Conservation (phyloP, 1,140 invertebrate species). For the Drosophila eugracilis region DNA sequence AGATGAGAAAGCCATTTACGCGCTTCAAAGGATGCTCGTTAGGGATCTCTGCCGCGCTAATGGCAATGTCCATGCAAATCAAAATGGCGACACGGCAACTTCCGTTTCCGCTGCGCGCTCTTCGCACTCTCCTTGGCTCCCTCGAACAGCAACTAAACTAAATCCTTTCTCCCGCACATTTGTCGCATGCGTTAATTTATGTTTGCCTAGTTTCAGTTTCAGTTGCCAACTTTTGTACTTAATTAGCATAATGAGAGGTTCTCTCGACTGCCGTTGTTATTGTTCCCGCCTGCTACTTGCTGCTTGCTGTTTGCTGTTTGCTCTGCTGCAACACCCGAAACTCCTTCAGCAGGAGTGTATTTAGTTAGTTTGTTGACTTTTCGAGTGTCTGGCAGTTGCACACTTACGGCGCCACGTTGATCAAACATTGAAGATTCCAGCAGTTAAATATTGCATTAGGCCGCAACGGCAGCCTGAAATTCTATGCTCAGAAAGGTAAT, state of each 20-base stretch:
- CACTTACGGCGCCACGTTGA: conserved; percentile 41
- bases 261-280: conserved; percentile 26
- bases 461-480: background rate
- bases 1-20: conserved; percentile 50
- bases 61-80: conserved; percentile 64
- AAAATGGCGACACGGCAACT: conserved; percentile 73
- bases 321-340: conserved; percentile 40
- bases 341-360: conserved; percentile 49
- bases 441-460: conserved; percentile 5
- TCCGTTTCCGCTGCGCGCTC: conserved; percentile 56
- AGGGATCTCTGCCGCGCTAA: conserved; percentile 26
- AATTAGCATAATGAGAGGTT: conserved; percentile 66
- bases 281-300: conserved; percentile 22
- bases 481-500: background rate
- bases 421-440: conserved; percentile 36
- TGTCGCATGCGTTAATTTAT: conserved; percentile 76
- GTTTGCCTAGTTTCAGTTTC: conserved; percentile 52
- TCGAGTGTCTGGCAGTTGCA: conserved; percentile 47
- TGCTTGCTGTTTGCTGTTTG: conserved; percentile 3
- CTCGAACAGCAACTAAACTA: no score
- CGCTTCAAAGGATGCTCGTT: conserved; percentile 53
- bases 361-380: conserved; percentile 59
- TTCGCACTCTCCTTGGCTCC: background rate
- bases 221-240: conserved; percentile 56
- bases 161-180: conserved; percentile 51